These are phyloP conservation scores for Drosophila truncata DNA, from an alignment of 1,140 invertebrate species.

Conservation along the genomic window DNA sequence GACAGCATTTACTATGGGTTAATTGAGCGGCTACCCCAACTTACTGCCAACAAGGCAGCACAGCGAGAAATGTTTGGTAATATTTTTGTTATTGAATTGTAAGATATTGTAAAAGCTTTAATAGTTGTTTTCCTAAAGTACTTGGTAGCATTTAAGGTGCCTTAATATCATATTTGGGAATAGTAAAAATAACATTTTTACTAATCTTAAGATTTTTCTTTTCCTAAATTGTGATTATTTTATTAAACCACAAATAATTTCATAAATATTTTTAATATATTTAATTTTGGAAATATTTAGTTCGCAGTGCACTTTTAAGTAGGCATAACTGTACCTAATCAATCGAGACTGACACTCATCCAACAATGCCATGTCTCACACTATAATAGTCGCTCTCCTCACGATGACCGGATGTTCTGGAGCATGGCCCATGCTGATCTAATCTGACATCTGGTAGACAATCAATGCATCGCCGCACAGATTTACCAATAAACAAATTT, in stretches of 20 bases:
- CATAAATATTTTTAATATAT: neutral
- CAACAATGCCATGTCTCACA: conserved; percentile 19
- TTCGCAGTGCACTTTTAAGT: conserved; percentile 17
- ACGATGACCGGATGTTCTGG: conserved; percentile 36
- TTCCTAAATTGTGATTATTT: neutral
- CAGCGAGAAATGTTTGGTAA: neutral
- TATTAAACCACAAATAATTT: neutral
- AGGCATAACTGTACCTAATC: conserved; percentile 58
- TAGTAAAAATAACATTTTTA: neutral
- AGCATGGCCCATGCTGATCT: conserved; percentile 59
- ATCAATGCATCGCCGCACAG: conserved; percentile 76
- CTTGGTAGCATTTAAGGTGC: neutral
- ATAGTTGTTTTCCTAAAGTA: neutral
- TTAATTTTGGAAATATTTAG: neutral
- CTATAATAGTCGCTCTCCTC: conserved; percentile 1
- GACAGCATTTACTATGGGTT: conserved; percentile 69
- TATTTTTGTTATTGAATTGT: neutral
- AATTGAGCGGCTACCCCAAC: conserved; percentile 60
- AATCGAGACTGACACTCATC: conserved; percentile 19
- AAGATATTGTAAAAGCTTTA: neutral
- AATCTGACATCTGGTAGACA: conserved; percentile 79
- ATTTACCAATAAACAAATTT: conserved; percentile 84
- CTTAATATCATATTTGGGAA: neutral
- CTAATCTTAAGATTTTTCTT: neutral
- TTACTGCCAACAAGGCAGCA: neutral